Evolutionary conservation across 30 jellyfish, hydroid and myxozoan species (phyloP).

Genomic region (Clytia hemisphaerica): DNA sequence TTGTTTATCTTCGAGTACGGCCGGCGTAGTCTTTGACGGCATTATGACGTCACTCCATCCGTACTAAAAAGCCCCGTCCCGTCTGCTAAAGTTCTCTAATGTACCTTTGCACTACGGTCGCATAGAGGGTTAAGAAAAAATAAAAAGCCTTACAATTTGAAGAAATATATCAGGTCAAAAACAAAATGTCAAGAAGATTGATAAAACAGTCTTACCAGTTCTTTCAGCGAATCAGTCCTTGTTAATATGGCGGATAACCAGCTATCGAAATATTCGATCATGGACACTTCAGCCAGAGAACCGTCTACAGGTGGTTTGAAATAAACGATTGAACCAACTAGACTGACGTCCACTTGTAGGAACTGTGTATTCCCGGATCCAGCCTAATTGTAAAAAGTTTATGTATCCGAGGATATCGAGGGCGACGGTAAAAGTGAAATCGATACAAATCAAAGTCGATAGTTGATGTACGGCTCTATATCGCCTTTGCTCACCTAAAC

Average conservation of each 20-base stretch:
- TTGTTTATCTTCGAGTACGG: no score
- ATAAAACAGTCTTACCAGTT: not conserved
- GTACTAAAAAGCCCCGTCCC: no score
- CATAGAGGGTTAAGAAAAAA: not conserved
- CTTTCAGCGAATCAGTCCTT: not conserved
- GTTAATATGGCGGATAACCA: slow-evolving; percentile 44
- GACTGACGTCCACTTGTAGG: slow-evolving; percentile 3
- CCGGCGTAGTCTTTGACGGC: no score
- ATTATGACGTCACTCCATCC: no score
- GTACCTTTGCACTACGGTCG: no score
- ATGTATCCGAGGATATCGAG: no score
- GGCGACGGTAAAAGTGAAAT: no score
- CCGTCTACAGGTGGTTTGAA: slow-evolving; percentile 57
- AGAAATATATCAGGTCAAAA: not conserved
- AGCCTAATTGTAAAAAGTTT: no score
- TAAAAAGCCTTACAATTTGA: not conserved
- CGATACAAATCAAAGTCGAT: no score
- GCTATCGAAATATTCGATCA: slow-evolving; percentile 48
- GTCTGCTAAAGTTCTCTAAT: no score
- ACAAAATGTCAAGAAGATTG: not conserved
- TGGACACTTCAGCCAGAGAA: slow-evolving; percentile 36
- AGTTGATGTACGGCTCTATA: no score
- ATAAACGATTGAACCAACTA: slow-evolving; percentile 50
- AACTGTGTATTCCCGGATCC: no score
- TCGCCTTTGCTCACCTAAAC: not conserved